Evolutionary conservation across 1,140 invertebrate genomes (phyloP).

Genomic region (Ooceraea biroi): DNA sequence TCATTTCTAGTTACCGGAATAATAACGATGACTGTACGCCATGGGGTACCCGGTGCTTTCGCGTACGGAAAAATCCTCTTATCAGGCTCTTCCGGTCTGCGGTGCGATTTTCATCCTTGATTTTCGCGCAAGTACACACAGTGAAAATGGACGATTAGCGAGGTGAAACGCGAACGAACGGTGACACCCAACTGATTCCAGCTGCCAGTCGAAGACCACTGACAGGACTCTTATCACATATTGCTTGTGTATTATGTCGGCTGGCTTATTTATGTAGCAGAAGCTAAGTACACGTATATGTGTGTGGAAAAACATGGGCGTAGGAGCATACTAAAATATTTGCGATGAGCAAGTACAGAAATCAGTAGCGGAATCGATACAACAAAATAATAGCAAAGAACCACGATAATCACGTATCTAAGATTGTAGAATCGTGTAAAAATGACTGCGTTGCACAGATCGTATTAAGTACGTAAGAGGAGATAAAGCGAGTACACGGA

Average conservation of each 20-base stretch:
- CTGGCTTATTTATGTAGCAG: constrained; percentile 58
- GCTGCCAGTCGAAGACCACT: constrained; percentile 72
- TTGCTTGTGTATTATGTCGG: constrained; percentile 61
- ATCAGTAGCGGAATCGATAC: neutral
- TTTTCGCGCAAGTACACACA: neutral
- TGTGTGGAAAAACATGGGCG: constrained; percentile 55
- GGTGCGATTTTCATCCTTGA: constrained; percentile 18
- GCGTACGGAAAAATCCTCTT: neutral
- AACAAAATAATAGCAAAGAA: neutral
- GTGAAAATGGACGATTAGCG: neutral
- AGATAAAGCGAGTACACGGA: neutral
- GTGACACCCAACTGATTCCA: constrained; percentile 77
- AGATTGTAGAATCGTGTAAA: neutral
- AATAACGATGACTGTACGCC: constrained; percentile 26
- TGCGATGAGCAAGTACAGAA: neutral
- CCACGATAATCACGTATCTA: neutral
- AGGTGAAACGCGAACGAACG: constrained; percentile 63
- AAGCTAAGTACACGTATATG: constrained; percentile 49
- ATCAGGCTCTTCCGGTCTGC: neutral
- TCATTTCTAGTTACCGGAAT: constrained; percentile 15
- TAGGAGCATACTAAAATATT: constrained; percentile 24
- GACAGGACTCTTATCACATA: constrained; percentile 73
- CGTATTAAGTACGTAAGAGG: neutral
- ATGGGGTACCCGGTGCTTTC: neutral
- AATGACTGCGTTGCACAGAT: neutral